Conservation (phyloP, 2,888 invertebrate genomes). For the Elysia crispata region DNA sequence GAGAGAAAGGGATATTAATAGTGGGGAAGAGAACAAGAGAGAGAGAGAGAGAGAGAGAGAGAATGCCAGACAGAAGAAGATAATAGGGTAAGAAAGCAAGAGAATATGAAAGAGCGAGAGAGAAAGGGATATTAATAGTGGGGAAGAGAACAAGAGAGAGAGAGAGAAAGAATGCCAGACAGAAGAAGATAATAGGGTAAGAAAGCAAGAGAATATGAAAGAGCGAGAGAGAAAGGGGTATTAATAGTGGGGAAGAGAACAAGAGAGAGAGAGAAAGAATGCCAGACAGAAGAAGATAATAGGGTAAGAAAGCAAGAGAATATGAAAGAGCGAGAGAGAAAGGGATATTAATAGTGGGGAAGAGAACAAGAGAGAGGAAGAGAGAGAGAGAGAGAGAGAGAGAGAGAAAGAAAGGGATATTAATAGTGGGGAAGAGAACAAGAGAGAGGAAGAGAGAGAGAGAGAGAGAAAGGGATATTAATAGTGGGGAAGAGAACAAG, state of each 20-base stretch:
- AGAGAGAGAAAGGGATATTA: background rate
- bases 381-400: background rate
- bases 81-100: too few species aligned
- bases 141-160: too few species aligned
- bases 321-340: background rate
- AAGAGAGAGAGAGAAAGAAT: too few species aligned
- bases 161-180: too few species aligned
- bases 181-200: too few species aligned
- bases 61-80: too few species aligned
- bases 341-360: background rate
- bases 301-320: background rate
- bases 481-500: background rate
- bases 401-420: background rate
- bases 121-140: too few species aligned
- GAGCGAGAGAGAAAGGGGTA: too few species aligned
- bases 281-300: background rate
- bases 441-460: slow-evolving; percentile 17
- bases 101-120: background rate
- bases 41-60: too few species aligned
- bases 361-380: background rate
- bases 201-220: too few species aligned
- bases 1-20: slow-evolving; percentile 1
- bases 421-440: background rate
- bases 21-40: too few species aligned
- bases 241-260: too few species aligned